Base-by-base conservation (phyloP, 1,140 invertebrate genomes). In the Atopsyche davidsoni region DNA sequence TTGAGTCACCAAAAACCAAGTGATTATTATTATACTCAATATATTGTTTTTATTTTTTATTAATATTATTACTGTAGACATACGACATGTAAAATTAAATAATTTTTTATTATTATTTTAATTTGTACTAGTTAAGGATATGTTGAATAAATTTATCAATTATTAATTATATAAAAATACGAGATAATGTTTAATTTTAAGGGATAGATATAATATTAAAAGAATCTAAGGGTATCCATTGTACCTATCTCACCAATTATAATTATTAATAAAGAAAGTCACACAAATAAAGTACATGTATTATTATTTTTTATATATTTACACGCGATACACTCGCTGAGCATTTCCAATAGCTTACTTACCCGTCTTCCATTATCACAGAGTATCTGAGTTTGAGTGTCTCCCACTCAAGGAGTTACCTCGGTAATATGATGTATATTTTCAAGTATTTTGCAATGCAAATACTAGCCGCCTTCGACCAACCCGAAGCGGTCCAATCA, bases 161-260 rank as follows among this genome's bases (percentile, higher is more conserved):
- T 55, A 55, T 47, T 42, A 50, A 42, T 47, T 54, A 48, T 40
- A 40, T 48, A 36, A 53, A 25, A 34, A 43, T 53, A 53, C 38
- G 46, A 48, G 39, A 43, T 54, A 48, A 46, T 24, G n/a, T 48
- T 23, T 32, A 47, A 10, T 41, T 31, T 54, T 44, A 51, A 45
- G 42, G 41, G 42, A 51, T 24, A 34, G 39, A 40, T 44, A 46
- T 39, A 31, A 43, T 49, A 36, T 50, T 35, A 47, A 50, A 55
- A 42, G 50, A 49, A 38, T 45, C 44, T 48, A 54, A 46, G 31
- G 53, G 53, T 55, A 55, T 55, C 43, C 46, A 51, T 55, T 55
- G 53, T 55, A 55, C 53, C 53, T 49, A 49, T 46, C 28, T 55
- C 47, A 55, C 53, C 53, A 55, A 51, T 50, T 55, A 55, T 55